Evolutionary conservation across 30 jellyfish, hydroid and myxozoan genomes (phyloP).

Genomic region (Haliclystus octoradiatus): DNA sequence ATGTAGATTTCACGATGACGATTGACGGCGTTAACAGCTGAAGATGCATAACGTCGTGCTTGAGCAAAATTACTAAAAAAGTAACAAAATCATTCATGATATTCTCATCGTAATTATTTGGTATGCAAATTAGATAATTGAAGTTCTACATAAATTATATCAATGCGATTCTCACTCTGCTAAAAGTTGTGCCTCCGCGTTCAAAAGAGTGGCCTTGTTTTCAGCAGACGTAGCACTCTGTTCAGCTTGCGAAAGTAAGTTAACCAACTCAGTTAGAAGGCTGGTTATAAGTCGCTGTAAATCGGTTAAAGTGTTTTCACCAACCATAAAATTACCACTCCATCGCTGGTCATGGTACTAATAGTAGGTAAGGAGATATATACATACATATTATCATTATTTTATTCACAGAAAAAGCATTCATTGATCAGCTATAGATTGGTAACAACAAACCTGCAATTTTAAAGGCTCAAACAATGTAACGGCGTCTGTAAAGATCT

Average conservation of each 20-base stretch:
- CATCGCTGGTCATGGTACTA: conserved; percentile 57
- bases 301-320: conserved; percentile 53
- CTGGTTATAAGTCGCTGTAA: conserved; percentile 47
- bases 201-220: conserved; percentile 52
- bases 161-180: conserved; percentile 52
- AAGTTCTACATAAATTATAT: too few species aligned
- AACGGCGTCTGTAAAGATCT: conserved; percentile 35
- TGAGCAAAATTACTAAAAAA: conserved; percentile 51
- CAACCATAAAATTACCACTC: conserved; percentile 38
- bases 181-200: conserved; percentile 52
- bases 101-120: too few species aligned
- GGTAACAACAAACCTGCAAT: conserved; percentile 86
- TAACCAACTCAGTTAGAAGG: conserved; percentile 32
- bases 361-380: too few species aligned
- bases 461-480: conserved; percentile 31
- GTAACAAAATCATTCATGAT: not conserved
- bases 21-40: conserved; percentile 86
- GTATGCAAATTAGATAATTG: too few species aligned
- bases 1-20: conserved; percentile 58
- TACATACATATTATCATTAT: too few species aligned
- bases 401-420: too few species aligned
- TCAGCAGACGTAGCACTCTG: conserved; percentile 51
- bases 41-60: conserved; percentile 65
- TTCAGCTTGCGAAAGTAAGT: conserved; percentile 56
- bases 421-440: too few species aligned